A percentile compares a stretch with the other conserved stretches of the same genome.
phyloP scores from a whole-genome alignment of 2,113 vertebrate genomes.

The Callopanchax toddi region DNA sequence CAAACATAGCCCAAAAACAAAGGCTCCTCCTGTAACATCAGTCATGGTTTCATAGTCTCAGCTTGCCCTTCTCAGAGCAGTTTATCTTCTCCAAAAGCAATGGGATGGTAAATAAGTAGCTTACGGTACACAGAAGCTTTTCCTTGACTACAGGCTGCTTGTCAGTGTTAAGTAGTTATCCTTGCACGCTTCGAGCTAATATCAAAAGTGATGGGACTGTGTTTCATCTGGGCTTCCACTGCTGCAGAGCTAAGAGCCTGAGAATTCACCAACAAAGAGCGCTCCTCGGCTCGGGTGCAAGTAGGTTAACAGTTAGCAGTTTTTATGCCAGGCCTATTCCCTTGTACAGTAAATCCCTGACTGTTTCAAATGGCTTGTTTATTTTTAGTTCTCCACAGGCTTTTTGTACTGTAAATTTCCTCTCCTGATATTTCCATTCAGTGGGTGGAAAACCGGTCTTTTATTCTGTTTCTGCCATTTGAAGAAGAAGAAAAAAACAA shows the following conservation, averaged over 20 bases:
- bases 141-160: constrained; percentile 62
- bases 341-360: constrained; percentile 27
- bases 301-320: constrained; percentile 34
- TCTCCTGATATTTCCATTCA: background rate
- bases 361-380: constrained; percentile 34
- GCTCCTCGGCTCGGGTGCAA: constrained; percentile 25
- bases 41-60: constrained; percentile 54
- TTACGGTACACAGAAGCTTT: constrained; percentile 66
- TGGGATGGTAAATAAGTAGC: constrained; percentile 73
- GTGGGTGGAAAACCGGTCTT: constrained; percentile 2
- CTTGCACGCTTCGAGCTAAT: constrained; percentile 59
- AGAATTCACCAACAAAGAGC: constrained; percentile 45
- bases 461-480: background rate
- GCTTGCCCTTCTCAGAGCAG: constrained; percentile 50
- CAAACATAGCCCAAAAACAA: constrained; percentile 26
- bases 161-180: constrained; percentile 72
- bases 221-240: constrained; percentile 53
- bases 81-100: constrained; percentile 63
- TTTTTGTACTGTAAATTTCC: constrained; percentile 13
- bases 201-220: constrained; percentile 62
- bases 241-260: constrained; percentile 32
- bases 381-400: constrained; percentile 19
- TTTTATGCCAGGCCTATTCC: constrained; percentile 9
- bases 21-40: constrained; percentile 48
- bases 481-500: background rate